Evolutionary conservation across 2,797 vertebrate genomes (phyloP), one percentile per base, ranked within the genome.

Genomic region (Pygocentrus nattereri): DNA sequence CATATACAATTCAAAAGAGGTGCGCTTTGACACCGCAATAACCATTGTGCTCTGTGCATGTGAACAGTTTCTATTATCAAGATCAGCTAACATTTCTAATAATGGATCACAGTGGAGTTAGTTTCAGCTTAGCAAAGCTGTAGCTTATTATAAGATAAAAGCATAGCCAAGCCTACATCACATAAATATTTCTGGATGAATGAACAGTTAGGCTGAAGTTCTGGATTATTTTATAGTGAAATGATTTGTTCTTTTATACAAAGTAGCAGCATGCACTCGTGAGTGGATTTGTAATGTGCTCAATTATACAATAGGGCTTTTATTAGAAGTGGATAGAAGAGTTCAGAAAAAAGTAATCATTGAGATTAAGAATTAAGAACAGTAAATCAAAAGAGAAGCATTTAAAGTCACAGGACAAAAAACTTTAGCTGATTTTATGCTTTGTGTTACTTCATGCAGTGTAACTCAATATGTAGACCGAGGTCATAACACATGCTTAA

Each of bases 131-230:
- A 54, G 70, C 64, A 34, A 59, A 68, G 25, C n/a, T 41, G 76
- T 38, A 52, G 59, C 67, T 73, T 80, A 73, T 67, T 47, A 70
- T 25, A 72, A 34, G 19, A 64, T 59, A 62, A 75, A 83, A 47
- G 67, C 76, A 68, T 61, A 30, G 31, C 41, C 25, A 18, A 47
- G 18, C 23, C 67, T 16, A 68, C 34, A 71, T 62, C 70, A 64
- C 44, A 58, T 50, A 58, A 44, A 47, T 71, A 52, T 77, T 52
- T n/a, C 41, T 44, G 31, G 74, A 70, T 73, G 59, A 77, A n/a
- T 47, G 61, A 67, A 73, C 58, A 1, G 50, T 50, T 76, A 65
- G 15, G 27, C n/a, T 54, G 52, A 61, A 79, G n/a, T 15, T 79
- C 50, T 69, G 62, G 52, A 70, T 59, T 83, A 72, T 75, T 75